These are phyloP conservation scores for Pogoniulus pusillus DNA, from an alignment of 2,797 vertebrate genomes.

Conservation along the genomic window DNA sequence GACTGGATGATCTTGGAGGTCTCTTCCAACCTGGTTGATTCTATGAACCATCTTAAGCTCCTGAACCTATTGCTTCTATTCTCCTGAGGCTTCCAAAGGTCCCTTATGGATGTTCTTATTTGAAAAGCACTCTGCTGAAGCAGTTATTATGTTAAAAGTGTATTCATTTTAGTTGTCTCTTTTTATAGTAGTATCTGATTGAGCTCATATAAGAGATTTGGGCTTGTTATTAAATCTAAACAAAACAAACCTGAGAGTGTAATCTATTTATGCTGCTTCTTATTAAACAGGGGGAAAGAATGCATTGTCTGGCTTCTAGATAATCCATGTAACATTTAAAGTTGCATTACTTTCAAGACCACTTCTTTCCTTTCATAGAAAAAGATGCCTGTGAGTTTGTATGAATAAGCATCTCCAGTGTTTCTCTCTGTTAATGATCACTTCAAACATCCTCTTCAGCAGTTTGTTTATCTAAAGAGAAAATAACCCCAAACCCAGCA, in stretches of 20 bases:
- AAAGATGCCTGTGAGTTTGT: not conserved
- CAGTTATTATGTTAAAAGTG: not conserved
- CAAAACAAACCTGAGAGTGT: not conserved
- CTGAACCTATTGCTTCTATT: not conserved
- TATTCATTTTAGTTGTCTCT: not conserved
- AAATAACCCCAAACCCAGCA: not conserved
- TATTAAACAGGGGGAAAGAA: not conserved
- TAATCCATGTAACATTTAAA: slow-evolving; percentile 7
- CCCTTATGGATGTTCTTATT: not conserved
- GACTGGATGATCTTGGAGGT: no score
- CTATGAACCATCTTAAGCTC: not conserved
- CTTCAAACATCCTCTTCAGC: not conserved
- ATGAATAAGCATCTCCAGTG: not conserved
- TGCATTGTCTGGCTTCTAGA: not conserved
- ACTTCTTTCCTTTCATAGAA: not conserved
- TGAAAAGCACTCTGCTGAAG: not conserved
- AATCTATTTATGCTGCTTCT: slow-evolving; percentile 20
- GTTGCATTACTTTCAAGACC: not conserved
- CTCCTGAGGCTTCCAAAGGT: not conserved
- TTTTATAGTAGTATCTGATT: slow-evolving; percentile 1
- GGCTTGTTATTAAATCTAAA: not conserved
- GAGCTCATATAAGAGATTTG: not conserved
- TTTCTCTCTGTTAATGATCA: slow-evolving; percentile 8
- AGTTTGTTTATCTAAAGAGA: not conserved
- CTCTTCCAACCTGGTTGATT: no score